These are phyloP conservation scores for Stictocephala bisonia DNA, from an alignment of 2,888 invertebrate species.

Conservation along the genomic window DNA sequence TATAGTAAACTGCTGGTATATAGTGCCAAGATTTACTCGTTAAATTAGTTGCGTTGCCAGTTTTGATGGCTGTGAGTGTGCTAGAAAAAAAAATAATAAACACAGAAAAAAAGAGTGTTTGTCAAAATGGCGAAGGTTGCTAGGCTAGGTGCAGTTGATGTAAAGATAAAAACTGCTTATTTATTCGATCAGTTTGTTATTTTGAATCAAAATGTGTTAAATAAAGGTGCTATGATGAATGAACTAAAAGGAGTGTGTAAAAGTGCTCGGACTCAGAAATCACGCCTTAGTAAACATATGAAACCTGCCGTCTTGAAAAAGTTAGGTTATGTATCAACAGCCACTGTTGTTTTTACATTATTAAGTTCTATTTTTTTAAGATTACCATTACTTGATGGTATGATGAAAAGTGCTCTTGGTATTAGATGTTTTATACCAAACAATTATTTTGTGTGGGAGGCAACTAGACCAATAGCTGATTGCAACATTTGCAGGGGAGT, in stretches of 20 bases:
- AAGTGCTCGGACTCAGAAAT: neutral
- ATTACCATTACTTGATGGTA: constrained; percentile 55
- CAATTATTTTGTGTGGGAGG: constrained; percentile 89
- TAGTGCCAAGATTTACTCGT: too few relatives aligned
- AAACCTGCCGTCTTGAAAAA: constrained; percentile 30
- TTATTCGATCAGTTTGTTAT: constrained; percentile 58
- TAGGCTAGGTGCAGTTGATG: constrained; percentile 19
- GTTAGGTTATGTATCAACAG: constrained; percentile 45
- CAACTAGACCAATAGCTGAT: constrained; percentile 83
- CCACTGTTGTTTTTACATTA: constrained; percentile 45
- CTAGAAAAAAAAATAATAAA: neutral
- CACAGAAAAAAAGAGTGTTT: neutral
- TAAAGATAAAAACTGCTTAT: constrained; percentile 36
- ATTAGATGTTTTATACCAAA: constrained; percentile 83
- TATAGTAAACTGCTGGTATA: too few relatives aligned
- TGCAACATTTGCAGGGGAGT: constrained; percentile 82
- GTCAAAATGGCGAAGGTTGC: constrained; percentile 36
- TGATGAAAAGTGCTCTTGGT: constrained; percentile 62
- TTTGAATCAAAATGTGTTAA: constrained; percentile 59
- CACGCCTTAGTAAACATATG: neutral
- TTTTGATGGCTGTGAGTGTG: neutral
- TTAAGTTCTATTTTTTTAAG: constrained; percentile 46
- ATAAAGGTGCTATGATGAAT: constrained; percentile 57
- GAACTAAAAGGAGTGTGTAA: constrained; percentile 56
- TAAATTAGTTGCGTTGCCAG: too few relatives aligned